Conservation (phyloP, 1,140 invertebrate genomes). For the Diachasmimorpha longicaudata region DNA sequence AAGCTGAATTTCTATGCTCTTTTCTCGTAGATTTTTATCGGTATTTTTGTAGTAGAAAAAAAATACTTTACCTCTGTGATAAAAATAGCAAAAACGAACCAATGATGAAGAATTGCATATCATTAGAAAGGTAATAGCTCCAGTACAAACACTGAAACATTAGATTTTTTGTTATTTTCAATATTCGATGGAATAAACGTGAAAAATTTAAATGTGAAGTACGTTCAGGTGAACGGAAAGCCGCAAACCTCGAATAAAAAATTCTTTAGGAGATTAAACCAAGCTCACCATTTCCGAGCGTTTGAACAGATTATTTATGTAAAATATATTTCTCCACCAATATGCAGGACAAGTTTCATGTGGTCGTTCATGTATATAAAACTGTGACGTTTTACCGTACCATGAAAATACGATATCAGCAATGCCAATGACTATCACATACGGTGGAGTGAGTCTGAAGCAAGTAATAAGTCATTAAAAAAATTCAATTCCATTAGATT, state of each 20-base stretch:
- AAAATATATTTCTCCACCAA: slow-evolving; percentile 72
- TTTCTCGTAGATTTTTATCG: no score
- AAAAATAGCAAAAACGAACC: slow-evolving; percentile 62
- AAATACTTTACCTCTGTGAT: slow-evolving; percentile 45
- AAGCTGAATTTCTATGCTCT: no score
- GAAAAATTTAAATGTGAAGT: no score
- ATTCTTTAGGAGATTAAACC: no score
- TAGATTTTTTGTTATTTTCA: no score
- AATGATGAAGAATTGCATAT: slow-evolving; percentile 80
- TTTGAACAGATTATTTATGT: slow-evolving; percentile 69
- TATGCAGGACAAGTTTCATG: slow-evolving; percentile 64
- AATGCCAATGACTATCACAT: slow-evolving; percentile 63
- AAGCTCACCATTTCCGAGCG: slow-evolving; percentile 60
- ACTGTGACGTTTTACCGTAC: slow-evolving; percentile 59
- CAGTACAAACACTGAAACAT: slow-evolving; percentile 73
- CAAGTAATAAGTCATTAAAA: not conserved
- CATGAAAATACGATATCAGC: slow-evolving; percentile 61
- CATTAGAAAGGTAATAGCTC: slow-evolving; percentile 83
- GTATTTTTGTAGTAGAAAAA: no score
- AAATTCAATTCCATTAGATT: not conserved
- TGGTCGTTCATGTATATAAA: slow-evolving; percentile 60
- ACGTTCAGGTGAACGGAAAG: no score
- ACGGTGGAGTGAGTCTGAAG: slow-evolving; percentile 63
- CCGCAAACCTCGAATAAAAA: no score
- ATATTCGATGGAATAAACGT: no score